These are phyloP conservation scores for Oreochromis mossambicus DNA, from an alignment of 2,797 vertebrate species.

Conservation along the genomic window DNA sequence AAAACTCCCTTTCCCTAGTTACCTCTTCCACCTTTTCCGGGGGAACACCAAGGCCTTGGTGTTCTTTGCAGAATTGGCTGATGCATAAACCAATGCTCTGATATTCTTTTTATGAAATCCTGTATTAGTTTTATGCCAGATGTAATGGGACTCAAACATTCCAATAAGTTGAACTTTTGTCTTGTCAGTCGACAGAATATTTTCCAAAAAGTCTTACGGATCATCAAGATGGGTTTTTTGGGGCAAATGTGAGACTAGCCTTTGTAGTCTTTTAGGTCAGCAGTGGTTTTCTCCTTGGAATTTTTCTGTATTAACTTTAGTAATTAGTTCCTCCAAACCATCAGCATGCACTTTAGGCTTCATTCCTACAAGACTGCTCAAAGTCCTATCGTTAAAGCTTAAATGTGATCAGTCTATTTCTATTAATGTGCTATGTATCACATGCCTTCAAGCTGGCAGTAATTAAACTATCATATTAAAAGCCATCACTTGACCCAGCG, in stretches of 20 bases:
- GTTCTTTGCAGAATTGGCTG: neutral
- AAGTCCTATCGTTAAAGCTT: too few relatives aligned
- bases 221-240: rapidly evolving
- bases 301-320: neutral
- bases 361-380: neutral
- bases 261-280: neutral
- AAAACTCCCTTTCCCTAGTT: neutral
- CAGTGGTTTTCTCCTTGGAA: neutral
- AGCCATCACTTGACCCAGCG: too few relatives aligned
- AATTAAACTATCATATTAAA: too few relatives aligned
- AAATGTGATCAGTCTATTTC: too few relatives aligned
- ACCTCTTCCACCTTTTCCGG: neutral
- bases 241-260: neutral
- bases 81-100: neutral
- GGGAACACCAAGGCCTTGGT: neutral
- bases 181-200: neutral
- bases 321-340: neutral
- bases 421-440: too few relatives aligned
- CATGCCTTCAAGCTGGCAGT: too few relatives aligned
- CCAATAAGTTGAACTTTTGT: neutral
- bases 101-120: neutral
- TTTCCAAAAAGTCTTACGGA: neutral
- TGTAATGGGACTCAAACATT: neutral
- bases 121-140: neutral
- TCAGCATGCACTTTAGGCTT: neutral